These are phyloP conservation scores for Ylistrum balloti DNA, from an alignment of 1,140 invertebrate genomes.

Conservation along the genomic window DNA sequence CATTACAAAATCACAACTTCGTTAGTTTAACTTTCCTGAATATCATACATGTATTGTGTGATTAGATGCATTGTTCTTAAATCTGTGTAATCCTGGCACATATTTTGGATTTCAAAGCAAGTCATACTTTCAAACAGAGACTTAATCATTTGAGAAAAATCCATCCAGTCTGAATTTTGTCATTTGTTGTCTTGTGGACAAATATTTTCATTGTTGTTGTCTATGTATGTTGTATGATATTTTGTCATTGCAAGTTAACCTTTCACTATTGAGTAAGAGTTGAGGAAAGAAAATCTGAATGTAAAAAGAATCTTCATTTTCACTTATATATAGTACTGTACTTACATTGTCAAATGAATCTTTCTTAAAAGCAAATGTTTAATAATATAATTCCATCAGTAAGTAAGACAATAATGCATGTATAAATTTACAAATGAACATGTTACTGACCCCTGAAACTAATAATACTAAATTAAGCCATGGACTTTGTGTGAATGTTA, in stretches of 20 bases:
- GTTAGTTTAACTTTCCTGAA: neutral
- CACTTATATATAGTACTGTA: neutral
- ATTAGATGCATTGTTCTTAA: neutral
- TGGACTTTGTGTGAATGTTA: neutral
- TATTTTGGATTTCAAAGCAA: neutral
- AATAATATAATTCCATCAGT: neutral
- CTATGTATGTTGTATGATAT: neutral
- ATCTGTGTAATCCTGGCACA: neutral
- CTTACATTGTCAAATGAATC: neutral
- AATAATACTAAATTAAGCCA: neutral
- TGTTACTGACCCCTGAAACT: neutral
- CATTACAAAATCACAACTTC: neutral
- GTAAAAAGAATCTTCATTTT: neutral
- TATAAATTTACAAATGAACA: neutral
- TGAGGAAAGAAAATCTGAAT: neutral
- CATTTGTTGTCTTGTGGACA: neutral
- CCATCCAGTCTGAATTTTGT: neutral
- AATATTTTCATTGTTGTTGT: neutral
- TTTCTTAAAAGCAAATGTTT: neutral
- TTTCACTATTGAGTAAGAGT: neutral
- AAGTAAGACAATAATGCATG: conserved; percentile 2
- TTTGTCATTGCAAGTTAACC: neutral
- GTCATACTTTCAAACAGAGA: neutral
- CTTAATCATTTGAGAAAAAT: neutral
- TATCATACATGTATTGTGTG: too few species aligned